Conservation (phyloP, 2,888 invertebrate genomes). For the Eupithecia abbreviata region DNA sequence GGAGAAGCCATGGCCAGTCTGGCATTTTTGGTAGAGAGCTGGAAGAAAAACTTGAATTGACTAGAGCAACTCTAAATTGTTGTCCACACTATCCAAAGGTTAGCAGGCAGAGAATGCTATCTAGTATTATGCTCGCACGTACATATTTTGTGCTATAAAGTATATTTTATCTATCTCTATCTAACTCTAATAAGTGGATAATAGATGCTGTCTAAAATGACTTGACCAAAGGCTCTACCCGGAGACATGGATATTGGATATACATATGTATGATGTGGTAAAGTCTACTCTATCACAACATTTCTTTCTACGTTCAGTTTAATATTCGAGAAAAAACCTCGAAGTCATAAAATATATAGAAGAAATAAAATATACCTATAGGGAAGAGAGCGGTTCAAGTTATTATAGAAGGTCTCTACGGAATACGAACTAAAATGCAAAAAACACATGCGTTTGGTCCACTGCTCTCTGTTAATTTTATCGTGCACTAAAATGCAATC, state of each 20-base stretch:
- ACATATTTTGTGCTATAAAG: too few species aligned
- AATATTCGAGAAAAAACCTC: background rate
- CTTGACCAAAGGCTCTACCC: background rate
- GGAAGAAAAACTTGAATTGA: constrained; percentile 6
- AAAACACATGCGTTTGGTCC: background rate
- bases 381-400: background rate
- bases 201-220: background rate
- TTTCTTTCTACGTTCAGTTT: background rate
- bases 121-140: too few species aligned
- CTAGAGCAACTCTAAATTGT: background rate
- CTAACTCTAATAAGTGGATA: background rate
- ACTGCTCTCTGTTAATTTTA: background rate
- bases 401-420: background rate
- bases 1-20: constrained; percentile 76
- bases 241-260: background rate
- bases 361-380: background rate
- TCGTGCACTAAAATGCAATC: background rate
- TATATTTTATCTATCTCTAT: too few species aligned
- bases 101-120: too few species aligned
- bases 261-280: background rate
- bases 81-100: too few species aligned
- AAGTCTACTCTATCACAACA: background rate
- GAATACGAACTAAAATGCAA: background rate
- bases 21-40: constrained; percentile 59
- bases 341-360: background rate